Evolutionary conservation across 2,113 vertebrate species (phyloP).

Genomic region (Psittacara wagleri): DNA sequence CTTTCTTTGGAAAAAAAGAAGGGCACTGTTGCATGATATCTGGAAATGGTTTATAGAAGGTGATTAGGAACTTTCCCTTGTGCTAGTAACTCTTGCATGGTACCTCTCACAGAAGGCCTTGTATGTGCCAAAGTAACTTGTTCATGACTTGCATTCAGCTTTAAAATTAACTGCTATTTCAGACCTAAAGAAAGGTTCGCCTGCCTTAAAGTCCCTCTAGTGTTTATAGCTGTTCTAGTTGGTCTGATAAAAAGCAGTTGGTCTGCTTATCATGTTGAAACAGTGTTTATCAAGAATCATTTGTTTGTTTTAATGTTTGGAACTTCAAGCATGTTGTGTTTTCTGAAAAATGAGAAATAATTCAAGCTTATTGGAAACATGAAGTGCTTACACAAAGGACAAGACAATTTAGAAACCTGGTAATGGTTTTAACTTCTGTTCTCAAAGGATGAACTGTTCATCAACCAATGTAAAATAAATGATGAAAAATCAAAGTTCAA

Average conservation of each 20-base stretch:
- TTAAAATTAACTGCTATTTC: neutral
- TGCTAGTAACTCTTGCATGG: neutral
- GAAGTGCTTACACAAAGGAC: neutral
- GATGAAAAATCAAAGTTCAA: neutral
- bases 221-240: neutral
- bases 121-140: neutral
- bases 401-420: neutral
- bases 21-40: neutral
- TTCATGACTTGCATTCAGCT: neutral
- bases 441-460: neutral
- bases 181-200: neutral
- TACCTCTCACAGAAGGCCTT: neutral
- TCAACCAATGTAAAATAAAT: neutral
- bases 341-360: neutral
- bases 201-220: neutral
- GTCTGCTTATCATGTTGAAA: neutral
- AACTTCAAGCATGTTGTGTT: neutral
- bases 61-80: neutral
- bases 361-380: neutral
- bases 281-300: neutral
- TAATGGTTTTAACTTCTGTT: neutral
- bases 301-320: neutral
- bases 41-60: neutral
- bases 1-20: neutral
- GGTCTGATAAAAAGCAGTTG: neutral